Evolutionary conservation across 2,113 vertebrate species (phyloP).

Genomic region (Lophura nycthemera): DNA sequence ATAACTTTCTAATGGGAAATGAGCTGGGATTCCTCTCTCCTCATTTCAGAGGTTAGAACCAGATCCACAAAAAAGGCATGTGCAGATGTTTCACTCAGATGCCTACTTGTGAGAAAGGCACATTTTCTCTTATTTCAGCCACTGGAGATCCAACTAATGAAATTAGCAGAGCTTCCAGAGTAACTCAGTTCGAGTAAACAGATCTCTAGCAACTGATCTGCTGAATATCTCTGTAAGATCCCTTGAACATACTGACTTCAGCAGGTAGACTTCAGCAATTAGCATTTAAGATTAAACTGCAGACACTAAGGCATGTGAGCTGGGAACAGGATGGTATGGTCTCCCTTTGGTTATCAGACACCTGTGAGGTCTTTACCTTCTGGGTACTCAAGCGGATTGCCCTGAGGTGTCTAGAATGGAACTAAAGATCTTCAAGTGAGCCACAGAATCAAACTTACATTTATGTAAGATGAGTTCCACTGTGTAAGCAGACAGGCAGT

Average conservation of each 20-base stretch:
- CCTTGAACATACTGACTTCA: not conserved
- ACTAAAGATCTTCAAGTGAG: rapidly evolving
- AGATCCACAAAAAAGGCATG: not conserved
- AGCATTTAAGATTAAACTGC: not conserved
- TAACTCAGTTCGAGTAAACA: not conserved
- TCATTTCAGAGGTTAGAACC: not conserved
- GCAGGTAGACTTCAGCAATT: not conserved
- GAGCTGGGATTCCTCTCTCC: not conserved
- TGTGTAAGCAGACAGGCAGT: not conserved
- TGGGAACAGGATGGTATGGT: not conserved
- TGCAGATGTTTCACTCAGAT: not conserved
- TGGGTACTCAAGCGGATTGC: too few species aligned
- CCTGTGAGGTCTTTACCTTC: not conserved
- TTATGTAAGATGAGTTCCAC: not conserved
- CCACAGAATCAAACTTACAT: not conserved
- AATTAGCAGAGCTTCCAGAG: not conserved
- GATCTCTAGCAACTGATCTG: not conserved
- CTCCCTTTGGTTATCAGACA: not conserved
- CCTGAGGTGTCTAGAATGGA: not conserved
- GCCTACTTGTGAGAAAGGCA: not conserved
- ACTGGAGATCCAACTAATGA: not conserved
- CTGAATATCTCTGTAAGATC: not conserved
- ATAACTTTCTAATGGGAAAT: not conserved
- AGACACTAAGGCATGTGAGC: not conserved
- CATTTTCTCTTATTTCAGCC: not conserved